Base-by-base conservation (phyloP, 2,113 vertebrate species). In the Panthera tigris region DNA sequence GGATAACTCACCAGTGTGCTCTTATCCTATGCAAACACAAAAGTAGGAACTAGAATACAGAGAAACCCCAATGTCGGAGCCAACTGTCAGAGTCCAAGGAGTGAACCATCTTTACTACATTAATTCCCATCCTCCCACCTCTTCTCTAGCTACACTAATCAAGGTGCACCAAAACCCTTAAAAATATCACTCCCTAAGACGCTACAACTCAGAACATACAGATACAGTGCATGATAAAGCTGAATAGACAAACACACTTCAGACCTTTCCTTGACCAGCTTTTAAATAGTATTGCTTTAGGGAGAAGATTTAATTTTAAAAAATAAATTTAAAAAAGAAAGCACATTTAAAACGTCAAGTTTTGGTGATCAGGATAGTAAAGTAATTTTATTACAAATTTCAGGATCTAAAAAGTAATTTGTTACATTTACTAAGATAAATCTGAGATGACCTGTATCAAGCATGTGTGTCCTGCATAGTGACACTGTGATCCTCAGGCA, bases 311-410 rank as follows among this genome's bases (percentile, higher is more conserved):
- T 95, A 74, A 69, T 86, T 86, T 86, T 7, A 57, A 94, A 89
- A 96, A 89, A 91, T 45, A 80, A 78, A 73, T 85, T 92, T 84
- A 0, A 39, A 94, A 96, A 97, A 91, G 55, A 87, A 98, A 96
- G 73, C 68, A 12, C 84, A 31, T 73, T n/a, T 65, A 92, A 96
- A 97, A 98, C 65, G 41, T 92, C 63, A 92, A 90, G 0, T 79
- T 1, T 95, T 93, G 65, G 97, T 84, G 94, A 84, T 91, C 36
- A 90, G 82, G 78, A 81, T 95, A 95, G 95, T 69, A 65, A 96
- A 85, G 80, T 74, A 63, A 90, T 92, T 87, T 98, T 98, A 98
- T 98, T 96, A 63, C 63, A n/a, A 16, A 93, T 89, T 95, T 92
- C 87, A 81, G 66, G 96, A 95, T 83, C 96, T 96, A 65, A 65